Percentiles rank a stretch among this genome's conserved stretches.
Conservation (phyloP, 2,113 vertebrate genomes). For the Channa maculata region DNA sequence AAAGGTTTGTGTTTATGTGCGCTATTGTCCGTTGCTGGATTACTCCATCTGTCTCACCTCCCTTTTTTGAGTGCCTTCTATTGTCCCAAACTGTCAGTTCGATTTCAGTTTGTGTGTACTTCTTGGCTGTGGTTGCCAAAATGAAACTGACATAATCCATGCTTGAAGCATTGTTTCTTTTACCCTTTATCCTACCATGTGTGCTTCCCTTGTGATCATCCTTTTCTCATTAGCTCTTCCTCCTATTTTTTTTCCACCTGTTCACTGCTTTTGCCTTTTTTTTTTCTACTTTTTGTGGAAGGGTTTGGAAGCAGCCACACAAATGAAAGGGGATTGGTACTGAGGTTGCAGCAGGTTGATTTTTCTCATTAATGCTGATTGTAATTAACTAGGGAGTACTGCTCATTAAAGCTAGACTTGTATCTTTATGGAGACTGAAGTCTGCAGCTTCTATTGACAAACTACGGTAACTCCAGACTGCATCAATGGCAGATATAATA, state of each 20-base stretch:
- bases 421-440: conserved; percentile 46
- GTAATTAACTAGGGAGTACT: conserved; percentile 59
- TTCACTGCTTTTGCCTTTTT: conserved; percentile 16
- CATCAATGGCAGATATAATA: conserved; percentile 23
- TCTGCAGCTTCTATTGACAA: conserved; percentile 38
- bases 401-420: conserved; percentile 50
- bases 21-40: conserved; percentile 7
- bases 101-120: conserved; percentile 2
- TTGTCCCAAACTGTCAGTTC: conserved; percentile 21
- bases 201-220: conserved; percentile 18
- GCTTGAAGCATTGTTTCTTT: conserved; percentile 26
- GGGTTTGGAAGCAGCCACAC: conserved; percentile 30
- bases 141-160: conserved; percentile 22
- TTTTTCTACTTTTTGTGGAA: conserved; percentile 30
- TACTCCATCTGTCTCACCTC: background rate
- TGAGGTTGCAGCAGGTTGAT: conserved; percentile 41
- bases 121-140: background rate
- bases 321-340: conserved; percentile 7
- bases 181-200: conserved; percentile 23
- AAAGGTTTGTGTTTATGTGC: background rate
- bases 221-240: conserved; percentile 42
- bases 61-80: conserved; percentile 5
- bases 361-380: conserved; percentile 59
- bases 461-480: conserved; percentile 17
- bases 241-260: conserved; percentile 38